phyloP scores from a whole-genome alignment of 2,113 vertebrate species.

The Atherinomorus stipes region DNA sequence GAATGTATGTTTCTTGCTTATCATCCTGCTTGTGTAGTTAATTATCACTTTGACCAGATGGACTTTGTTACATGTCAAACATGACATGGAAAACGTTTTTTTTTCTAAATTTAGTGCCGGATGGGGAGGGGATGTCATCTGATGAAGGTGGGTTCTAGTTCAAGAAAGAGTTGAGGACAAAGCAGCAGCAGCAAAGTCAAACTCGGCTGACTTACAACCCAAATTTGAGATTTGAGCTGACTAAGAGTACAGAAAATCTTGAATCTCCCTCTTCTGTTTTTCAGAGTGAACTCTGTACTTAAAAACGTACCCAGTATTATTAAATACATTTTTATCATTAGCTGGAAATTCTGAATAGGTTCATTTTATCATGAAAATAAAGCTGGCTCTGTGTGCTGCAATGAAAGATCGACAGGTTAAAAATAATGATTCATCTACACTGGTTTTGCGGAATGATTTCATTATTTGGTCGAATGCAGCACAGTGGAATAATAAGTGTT shows the following conservation, averaged over 20 bases:
- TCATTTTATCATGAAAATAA: background rate
- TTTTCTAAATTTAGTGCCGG: too few relatives aligned
- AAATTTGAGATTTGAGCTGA: too few relatives aligned
- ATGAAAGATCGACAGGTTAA: too few relatives aligned
- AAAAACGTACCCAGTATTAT: too few relatives aligned
- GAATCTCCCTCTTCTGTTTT: background rate
- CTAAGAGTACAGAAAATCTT: too few relatives aligned
- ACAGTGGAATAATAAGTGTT: too few relatives aligned
- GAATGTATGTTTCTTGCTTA: background rate
- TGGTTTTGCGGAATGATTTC: too few relatives aligned
- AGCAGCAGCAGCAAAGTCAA: background rate
- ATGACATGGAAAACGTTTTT: background rate
- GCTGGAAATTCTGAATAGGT: background rate
- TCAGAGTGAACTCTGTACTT: background rate
- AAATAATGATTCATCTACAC: too few relatives aligned
- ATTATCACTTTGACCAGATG: background rate
- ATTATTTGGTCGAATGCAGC: too few relatives aligned
- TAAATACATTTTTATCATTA: too few relatives aligned
- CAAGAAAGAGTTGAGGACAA: background rate
- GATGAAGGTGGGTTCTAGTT: background rate
- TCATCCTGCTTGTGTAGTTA: background rate
- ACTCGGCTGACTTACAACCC: too few relatives aligned
- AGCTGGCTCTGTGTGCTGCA: too few relatives aligned
- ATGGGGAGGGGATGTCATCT: background rate
- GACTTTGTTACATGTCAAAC: background rate